Conservation (phyloP, 2,888 invertebrate species). For the Platynereis dumerilii region DNA sequence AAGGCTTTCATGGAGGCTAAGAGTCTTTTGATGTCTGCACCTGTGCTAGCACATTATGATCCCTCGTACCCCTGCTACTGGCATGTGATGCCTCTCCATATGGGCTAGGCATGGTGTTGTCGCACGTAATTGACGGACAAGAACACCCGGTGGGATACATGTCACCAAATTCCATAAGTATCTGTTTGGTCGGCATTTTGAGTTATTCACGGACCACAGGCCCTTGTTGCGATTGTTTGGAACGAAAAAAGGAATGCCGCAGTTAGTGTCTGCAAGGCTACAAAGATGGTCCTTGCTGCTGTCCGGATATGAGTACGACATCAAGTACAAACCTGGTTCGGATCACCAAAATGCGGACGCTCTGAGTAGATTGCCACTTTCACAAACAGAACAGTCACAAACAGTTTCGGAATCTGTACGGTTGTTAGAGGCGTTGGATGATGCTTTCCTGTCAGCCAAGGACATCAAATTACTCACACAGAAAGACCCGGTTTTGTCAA, state of each 20-base stretch:
- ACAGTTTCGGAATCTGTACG: no score
- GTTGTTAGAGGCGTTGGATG: no score
- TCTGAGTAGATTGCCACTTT: neutral
- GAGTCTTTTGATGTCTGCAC: neutral
- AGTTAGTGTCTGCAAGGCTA: neutral
- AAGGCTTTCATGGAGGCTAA: conserved; percentile 5
- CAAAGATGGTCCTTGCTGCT: conserved; percentile 10
- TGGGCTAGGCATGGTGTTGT: conserved; percentile 4
- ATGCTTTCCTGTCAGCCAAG: no score
- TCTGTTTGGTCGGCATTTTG: neutral
- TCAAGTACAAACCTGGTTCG: neutral
- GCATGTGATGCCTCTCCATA: conserved; percentile 14
- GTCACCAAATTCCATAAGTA: neutral
- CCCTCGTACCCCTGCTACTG: neutral
- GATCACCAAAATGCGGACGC: conserved; percentile 2
- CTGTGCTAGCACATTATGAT: conserved; percentile 18
- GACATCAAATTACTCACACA: no score
- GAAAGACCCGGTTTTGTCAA: no score
- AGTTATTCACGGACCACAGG: neutral
- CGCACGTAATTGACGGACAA: neutral
- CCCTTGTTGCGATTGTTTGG: conserved; percentile 5
- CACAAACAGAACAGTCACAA: no score
- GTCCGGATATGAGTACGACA: neutral
- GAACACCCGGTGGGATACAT: conserved; percentile 6
- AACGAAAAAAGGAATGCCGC: conserved; percentile 8